Base-by-base conservation (phyloP, 1,140 invertebrate genomes). In the Magallana ariakensis region DNA sequence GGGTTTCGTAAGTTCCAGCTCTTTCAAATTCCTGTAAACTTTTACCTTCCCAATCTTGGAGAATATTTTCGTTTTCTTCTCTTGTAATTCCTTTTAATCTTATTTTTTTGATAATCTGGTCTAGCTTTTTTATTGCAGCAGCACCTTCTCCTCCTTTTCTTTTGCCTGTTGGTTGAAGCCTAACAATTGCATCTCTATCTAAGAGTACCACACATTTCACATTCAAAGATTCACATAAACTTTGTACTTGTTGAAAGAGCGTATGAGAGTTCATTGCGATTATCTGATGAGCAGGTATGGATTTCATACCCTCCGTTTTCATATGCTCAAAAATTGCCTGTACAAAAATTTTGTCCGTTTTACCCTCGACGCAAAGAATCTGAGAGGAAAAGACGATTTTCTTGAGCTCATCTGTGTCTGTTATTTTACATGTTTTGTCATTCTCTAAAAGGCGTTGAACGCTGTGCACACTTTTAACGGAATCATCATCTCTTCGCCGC, bases 361-460 rank as follows among this genome's bases (percentile, higher is more conserved):
- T 46, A 15, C 87, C 84, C 70, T 88, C 87, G 4, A 88, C 87
- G 56, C 85, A 85, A 55, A 88, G 80, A 53, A 88, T 70, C 11
- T 16, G n/a, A 26, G 84, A 53, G 15, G 87, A 62, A 54, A 85
- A 88, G 13, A 88, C 11, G 1, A 88, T 53, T 54, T 66, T 56
- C 10, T 85, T 85, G 19, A 85, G 46, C 46, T 83, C 84, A 10
- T 83, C 66, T 7, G 54, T 16, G 16, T 80, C 55, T 8, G 66
- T 55, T 9, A n/a, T 11, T 55, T 26, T 70, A 10, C 22, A 16
- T 10, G 56, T 8, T 46, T 66, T 70, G 19, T 2, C 66, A 75
- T 11, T 83, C 9, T 57, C n/a, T 11, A 13, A 22, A 22, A 56
- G 11, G 55, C 19, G 46, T 46, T 66, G 55, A 22, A 85, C 56